Evolutionary conservation across 2,797 vertebrate genomes (phyloP), one percentile per base, ranked within the genome.

Genomic region (Anguilla pacifica): DNA sequence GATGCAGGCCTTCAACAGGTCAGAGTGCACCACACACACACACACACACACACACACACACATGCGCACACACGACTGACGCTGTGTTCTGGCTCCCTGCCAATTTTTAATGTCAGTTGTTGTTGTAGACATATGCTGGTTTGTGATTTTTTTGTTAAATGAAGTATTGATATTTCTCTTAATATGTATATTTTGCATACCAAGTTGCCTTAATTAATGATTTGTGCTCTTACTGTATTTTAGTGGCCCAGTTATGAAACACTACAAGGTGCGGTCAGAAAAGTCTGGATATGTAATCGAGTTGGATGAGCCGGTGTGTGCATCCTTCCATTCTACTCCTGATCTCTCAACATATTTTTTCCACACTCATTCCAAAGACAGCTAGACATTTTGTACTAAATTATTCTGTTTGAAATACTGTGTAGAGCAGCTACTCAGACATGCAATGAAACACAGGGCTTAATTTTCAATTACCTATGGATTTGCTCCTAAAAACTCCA

Each of bases 231-330:
- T 64, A 85, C 2, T 87, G 31, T 92, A 70, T 94, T 94, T 87
- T 91, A 95, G 95, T 22, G 92, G 93, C 1, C 77, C 88, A 0
- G 77, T 89, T 53, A 83, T 88, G 49, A 96, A 89, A 89, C 93
- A 95, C 92, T 96, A 89, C 92, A 95, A 91, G 89, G 88, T 96
- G 87, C 88, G 90, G 59, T 39, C 88, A 46, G 88, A 83, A 46
- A 85, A 87, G 0, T 2, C 86, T 2, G 91, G 92, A 6, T 95
- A 93, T 74, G 53, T 94, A 88, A 95, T 96, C 59, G 91, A 95
- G 55, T 91, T 96, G 84, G 90, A 95, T 0, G 88, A 2, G 35
- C n/a, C 94, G 46, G 95, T 95, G 87, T 91, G 94, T 93, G 61
- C 15, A 43, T 25, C 1, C 28, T 79, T 10, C 46, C 6, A 19